A percentile compares a stretch with the other conserved stretches of the same genome.
phyloP scores from a whole-genome alignment of 37 sponge, comb jelly and placozoan species.

The Eunapius fragilis region DNA sequence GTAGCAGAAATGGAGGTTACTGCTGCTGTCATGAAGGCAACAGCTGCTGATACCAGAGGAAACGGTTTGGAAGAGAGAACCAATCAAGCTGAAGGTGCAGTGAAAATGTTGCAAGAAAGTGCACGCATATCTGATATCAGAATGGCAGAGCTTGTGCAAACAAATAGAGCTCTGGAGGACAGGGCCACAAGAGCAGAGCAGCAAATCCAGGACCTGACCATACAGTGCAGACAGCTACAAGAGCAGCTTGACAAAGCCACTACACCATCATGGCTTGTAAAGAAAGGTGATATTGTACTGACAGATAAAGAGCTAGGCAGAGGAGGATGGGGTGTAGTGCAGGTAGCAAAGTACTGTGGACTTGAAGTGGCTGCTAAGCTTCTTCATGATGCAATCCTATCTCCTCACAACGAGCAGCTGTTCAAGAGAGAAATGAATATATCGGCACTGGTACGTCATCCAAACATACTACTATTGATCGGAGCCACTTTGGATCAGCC shows the following conservation, averaged over 20 bases:
- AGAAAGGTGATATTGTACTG: background rate
- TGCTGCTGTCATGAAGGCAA: background rate
- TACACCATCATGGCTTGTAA: constrained; percentile 41
- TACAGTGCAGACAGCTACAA: too few relatives aligned
- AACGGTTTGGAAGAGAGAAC: background rate
- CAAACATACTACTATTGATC: constrained; percentile 47
- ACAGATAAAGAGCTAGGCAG: constrained; percentile 21
- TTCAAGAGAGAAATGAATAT: constrained; percentile 63
- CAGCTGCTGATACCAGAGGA: background rate
- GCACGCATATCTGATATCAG: background rate
- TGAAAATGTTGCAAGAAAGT: background rate
- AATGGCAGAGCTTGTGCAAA: background rate
- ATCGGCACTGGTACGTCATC: constrained; percentile 43
- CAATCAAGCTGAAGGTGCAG: background rate
- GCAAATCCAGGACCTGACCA: too few relatives aligned
- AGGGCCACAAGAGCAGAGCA: too few relatives aligned
- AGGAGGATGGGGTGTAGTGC: constrained; percentile 58
- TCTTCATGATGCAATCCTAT: constrained; percentile 34
- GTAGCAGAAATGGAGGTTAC: too few relatives aligned
- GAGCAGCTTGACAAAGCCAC: too few relatives aligned
- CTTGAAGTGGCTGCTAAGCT: constrained; percentile 53
- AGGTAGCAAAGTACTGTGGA: constrained; percentile 36
- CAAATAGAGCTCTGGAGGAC: background rate
- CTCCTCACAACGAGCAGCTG: constrained; percentile 36
- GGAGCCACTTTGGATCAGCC: constrained; percentile 22